A percentile compares a stretch with the other conserved stretches of the same genome.
phyloP scores from a whole-genome alignment of 2,797 vertebrate genomes.

The Hapalemur alaotrensis region DNA sequence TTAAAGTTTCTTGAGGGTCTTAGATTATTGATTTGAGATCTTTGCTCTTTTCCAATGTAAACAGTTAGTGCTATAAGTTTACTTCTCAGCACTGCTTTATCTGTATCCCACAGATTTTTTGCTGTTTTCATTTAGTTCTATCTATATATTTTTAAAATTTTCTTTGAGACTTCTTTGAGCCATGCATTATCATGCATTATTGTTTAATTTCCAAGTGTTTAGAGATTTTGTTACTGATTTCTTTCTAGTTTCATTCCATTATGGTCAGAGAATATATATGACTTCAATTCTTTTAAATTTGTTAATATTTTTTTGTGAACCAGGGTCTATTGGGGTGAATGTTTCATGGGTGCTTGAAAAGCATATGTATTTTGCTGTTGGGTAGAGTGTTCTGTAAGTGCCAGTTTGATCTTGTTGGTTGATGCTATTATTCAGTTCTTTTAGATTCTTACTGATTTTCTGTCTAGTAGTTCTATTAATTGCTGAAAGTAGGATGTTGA shows the following conservation, averaged over 20 bases:
- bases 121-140: background rate
- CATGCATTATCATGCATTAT: background rate
- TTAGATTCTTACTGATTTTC: background rate
- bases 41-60: background rate
- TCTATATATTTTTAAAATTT: background rate
- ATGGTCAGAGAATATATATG: background rate
- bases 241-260: conserved; percentile 2
- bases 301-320: background rate
- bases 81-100: background rate
- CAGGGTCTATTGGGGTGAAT: background rate
- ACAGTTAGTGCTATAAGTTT: background rate
- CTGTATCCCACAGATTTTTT: background rate
- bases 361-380: background rate
- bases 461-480: background rate
- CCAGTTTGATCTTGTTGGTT: background rate
- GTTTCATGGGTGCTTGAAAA: background rate
- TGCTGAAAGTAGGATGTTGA: background rate
- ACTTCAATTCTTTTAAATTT: background rate
- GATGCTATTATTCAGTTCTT: background rate
- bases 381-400: background rate
- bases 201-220: background rate
- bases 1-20: background rate
- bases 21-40: background rate
- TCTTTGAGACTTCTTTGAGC: background rate
- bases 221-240: background rate